Evolutionary conservation across 2,113 vertebrate genomes (phyloP), one percentile per base, ranked within the genome.

Genomic region (Osmerus mordax): DNA sequence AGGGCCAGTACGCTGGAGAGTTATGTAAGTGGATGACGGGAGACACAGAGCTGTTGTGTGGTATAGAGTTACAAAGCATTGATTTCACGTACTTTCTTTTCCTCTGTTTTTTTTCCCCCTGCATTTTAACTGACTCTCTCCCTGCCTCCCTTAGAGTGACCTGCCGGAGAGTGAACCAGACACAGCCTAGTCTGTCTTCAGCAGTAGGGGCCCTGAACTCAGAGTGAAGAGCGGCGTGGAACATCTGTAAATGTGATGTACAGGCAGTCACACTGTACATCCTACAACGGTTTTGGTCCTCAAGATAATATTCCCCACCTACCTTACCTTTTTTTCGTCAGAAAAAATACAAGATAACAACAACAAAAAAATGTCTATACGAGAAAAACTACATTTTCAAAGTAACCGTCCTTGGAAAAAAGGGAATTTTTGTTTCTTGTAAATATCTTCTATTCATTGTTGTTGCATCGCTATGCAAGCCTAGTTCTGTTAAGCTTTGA

Each of bases 181-280:
- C 87, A 85, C 88, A 88, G 86, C 84, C 89, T 89, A 87, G 90
- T 91, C 88, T 90, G 84, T 91, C 92, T 92, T 92, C 89, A 86
- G 86, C 92, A 89, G 90, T 90, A 81, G 91, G 94, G 92, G 92
- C 90, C 91, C 92, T 93, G 92, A 93, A 96, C 94, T 93, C 93
- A 70, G 66, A 19, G 74, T 71, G 75, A 76, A 6, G 55, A 52
- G 65, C 86, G 65, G 78, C 74, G 80, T 83, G 79, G 85, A 84
- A 91, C 90, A 95, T 94, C 93, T 98, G 95, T 96, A 99, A 95
- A 99, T 99, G 95, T 93, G 94, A 96, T 98, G 96, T 98, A 99
- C 94, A 98, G 94, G 95, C 93, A 94, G 93, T 95, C 94, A 93
- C 95, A 95, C 94, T 87, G 89, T 88, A 93, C 94, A 95, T 94